Evolutionary conservation across 2,888 invertebrate species (phyloP).

Genomic region (Phasia obesa): DNA sequence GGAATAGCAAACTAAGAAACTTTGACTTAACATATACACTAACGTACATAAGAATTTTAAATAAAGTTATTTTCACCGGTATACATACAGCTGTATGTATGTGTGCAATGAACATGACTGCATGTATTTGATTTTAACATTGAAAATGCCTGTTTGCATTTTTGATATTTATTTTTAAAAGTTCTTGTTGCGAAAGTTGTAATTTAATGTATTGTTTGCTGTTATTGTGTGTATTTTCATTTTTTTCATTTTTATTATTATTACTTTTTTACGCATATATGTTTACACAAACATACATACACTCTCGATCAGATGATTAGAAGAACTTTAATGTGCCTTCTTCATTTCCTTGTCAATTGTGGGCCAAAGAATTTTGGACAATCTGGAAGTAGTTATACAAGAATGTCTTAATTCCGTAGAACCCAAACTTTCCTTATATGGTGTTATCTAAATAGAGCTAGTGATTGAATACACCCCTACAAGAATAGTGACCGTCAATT

Average conservation of each 20-base stretch:
- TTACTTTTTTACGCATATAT: conserved; percentile 38
- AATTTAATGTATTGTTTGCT: conserved; percentile 57
- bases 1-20: neutral
- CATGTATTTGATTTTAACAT: conserved; percentile 42
- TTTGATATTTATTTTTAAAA: conserved; percentile 27
- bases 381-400: no score
- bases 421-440: no score
- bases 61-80: neutral
- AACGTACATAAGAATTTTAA: neutral
- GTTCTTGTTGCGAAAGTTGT: conserved; percentile 50
- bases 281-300: neutral
- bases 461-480: no score
- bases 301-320: neutral
- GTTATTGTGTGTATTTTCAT: conserved; percentile 48
- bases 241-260: conserved; percentile 62
- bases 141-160: neutral
- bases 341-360: no score
- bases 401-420: no score
- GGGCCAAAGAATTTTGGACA: no score
- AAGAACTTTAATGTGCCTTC: no score
- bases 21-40: neutral
- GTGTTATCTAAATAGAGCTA: no score
- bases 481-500: no score
- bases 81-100: neutral
- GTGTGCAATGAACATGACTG: conserved; percentile 16